Evolutionary conservation across 2,113 vertebrate genomes (phyloP).

Genomic region (Ellobius talpinus): DNA sequence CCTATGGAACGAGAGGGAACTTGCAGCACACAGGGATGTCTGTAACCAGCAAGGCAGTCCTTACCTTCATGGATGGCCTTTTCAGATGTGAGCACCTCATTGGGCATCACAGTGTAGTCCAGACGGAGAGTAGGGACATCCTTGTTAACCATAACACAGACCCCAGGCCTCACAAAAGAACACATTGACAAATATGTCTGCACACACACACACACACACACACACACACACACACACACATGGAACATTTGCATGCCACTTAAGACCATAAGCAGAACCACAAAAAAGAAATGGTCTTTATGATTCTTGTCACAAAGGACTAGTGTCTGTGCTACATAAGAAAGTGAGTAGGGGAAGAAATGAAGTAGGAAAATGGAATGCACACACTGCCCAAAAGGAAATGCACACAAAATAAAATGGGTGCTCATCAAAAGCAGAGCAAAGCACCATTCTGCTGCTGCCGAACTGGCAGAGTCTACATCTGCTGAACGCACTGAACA

Average conservation of each 20-base stretch:
- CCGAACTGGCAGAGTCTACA: rapidly evolving
- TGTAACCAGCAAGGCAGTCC: background rate
- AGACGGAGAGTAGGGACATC: background rate
- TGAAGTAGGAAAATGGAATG: background rate
- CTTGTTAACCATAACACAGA: background rate
- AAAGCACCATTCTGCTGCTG: rapidly evolving
- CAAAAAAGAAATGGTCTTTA: background rate
- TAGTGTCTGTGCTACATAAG: background rate
- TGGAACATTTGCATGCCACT: background rate
- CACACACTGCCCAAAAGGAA: background rate
- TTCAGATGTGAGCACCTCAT: background rate
- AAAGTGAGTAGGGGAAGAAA: background rate
- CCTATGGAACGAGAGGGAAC: background rate
- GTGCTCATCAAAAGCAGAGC: background rate
- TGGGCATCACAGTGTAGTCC: background rate
- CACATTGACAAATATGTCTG: background rate
- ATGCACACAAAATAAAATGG: background rate
- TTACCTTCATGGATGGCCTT: background rate
- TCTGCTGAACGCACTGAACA: rapidly evolving
- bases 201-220: background rate
- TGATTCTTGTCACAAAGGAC: background rate
- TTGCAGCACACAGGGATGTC: background rate
- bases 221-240: background rate
- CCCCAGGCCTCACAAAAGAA: background rate
- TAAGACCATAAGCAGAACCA: background rate